Percentiles rank a stretch among this genome's conserved stretches.
phyloP scores from a whole-genome alignment of 2,888 invertebrate genomes.

The Ctenicera cuprea region DNA sequence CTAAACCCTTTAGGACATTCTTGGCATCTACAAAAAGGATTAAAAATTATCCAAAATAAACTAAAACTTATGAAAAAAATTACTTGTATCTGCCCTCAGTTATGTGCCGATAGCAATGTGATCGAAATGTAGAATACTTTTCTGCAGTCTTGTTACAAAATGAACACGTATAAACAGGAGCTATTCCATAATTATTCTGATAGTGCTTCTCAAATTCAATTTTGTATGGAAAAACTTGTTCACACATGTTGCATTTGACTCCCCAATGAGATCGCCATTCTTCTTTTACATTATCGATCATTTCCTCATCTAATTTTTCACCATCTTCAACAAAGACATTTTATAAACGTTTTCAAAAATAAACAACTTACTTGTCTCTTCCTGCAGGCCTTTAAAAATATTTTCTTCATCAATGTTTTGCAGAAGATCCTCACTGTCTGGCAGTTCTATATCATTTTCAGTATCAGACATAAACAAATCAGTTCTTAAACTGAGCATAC shows the following conservation, averaged over 20 bases:
- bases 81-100: constrained; percentile 76
- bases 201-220: constrained; percentile 76
- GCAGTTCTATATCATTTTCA: constrained; percentile 58
- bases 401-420: constrained; percentile 66
- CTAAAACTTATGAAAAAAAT: constrained; percentile 58
- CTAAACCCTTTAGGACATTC: constrained; percentile 75
- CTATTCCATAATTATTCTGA: constrained; percentile 66
- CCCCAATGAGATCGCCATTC: constrained; percentile 73
- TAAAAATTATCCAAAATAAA: no score
- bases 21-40: constrained; percentile 72
- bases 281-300: constrained; percentile 73
- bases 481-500: constrained; percentile 42
- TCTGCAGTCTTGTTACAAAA: constrained; percentile 76
- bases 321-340: constrained; percentile 57
- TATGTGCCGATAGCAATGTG: constrained; percentile 77
- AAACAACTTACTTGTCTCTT: constrained; percentile 64
- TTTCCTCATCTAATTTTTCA: constrained; percentile 67
- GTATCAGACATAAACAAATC: constrained; percentile 55
- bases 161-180: constrained; percentile 76
- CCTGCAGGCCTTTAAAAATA: constrained; percentile 68
- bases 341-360: neutral
- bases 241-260: constrained; percentile 76
- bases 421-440: constrained; percentile 63
- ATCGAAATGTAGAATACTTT: constrained; percentile 75
- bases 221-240: constrained; percentile 73